These are phyloP conservation scores for Heliconius himera DNA, from an alignment of 1,140 invertebrate species.

Conservation along the genomic window DNA sequence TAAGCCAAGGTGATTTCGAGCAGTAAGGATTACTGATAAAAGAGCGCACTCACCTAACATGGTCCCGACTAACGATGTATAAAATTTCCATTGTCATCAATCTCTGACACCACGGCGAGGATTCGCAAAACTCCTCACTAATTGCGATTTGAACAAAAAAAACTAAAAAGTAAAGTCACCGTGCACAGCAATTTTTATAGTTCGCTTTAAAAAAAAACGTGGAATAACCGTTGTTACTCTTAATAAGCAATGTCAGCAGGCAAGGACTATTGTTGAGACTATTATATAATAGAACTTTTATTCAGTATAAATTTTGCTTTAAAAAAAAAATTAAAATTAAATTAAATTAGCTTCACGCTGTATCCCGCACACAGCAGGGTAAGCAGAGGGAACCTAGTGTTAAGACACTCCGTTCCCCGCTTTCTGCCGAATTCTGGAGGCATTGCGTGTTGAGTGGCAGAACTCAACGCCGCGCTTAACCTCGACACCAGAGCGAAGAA, in stretches of 20 bases:
- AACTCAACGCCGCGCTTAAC: no score
- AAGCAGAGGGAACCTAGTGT: no score
- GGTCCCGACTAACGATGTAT: slow-evolving; percentile 78
- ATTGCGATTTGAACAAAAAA: slow-evolving; percentile 79
- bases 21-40: slow-evolving; percentile 74
- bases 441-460: no score
- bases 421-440: no score
- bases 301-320: neutral
- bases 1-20: slow-evolving; percentile 51
- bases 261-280: slow-evolving; percentile 25
- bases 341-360: no score
- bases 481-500: no score
- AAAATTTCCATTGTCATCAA: slow-evolving; percentile 82
- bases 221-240: slow-evolving; percentile 49
- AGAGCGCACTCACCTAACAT: slow-evolving; percentile 73
- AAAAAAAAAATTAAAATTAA: no score
- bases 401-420: no score
- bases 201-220: slow-evolving; percentile 48
- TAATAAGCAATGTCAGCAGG: slow-evolving; percentile 50
- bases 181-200: slow-evolving; percentile 70
- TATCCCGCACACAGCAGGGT: no score
- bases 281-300: slow-evolving; percentile 17
- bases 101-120: slow-evolving; percentile 78
- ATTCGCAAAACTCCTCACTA: slow-evolving; percentile 79
- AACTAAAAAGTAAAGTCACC: slow-evolving; percentile 77